These are phyloP conservation scores for Pseudomugil tenellus DNA, from an alignment of 2,797 vertebrate species.

Conservation along the genomic window DNA sequence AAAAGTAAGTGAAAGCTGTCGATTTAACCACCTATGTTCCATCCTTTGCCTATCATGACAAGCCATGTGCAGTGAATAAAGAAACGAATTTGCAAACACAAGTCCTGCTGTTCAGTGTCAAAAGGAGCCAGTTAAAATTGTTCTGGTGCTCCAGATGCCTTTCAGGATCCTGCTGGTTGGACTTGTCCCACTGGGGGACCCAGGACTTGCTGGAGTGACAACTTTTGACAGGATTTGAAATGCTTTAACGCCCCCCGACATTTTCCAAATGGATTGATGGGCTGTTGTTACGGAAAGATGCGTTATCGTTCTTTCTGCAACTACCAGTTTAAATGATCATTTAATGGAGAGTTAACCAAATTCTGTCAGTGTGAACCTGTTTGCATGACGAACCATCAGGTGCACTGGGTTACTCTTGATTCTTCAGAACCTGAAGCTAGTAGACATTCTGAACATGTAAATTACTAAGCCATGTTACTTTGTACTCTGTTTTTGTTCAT, in stretches of 20 bases:
- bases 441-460: neutral
- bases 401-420: neutral
- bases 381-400: neutral
- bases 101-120: neutral
- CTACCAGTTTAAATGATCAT: neutral
- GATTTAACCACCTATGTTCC: neutral
- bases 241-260: too few species aligned
- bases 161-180: too few species aligned
- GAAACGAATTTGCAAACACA: too few species aligned
- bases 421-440: neutral
- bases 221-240: too few species aligned
- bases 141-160: too few species aligned
- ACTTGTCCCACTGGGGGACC: too few species aligned
- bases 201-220: too few species aligned
- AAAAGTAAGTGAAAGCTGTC: neutral
- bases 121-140: neutral
- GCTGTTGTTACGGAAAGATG: neutral
- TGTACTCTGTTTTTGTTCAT: neutral
- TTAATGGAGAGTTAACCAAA: neutral
- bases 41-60: too few species aligned
- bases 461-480: conserved; percentile 1
- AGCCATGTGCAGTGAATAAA: too few species aligned
- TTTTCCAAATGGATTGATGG: too few species aligned
- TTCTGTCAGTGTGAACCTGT: neutral
- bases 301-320: neutral